Base-by-base conservation (phyloP, 2,888 invertebrate species). In the Macrophya alboannulata region DNA sequence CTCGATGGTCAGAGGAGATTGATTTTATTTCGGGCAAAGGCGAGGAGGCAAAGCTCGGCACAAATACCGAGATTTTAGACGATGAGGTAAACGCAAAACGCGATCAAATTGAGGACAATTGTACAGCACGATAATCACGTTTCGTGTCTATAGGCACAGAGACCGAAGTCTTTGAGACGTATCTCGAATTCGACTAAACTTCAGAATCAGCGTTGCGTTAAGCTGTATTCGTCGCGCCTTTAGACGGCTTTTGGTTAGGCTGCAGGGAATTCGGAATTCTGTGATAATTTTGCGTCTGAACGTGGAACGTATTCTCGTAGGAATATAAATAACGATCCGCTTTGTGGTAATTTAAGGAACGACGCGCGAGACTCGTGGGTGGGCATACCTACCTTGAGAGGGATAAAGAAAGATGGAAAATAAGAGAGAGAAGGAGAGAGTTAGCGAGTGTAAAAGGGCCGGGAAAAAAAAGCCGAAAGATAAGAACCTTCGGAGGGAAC, bases 401-500 rank as follows among this genome's bases (percentile, higher is more conserved):
- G 74, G 40, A 40, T 15, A 59, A 76, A 25, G 77, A 77, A 55
- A 8, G 6, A 81, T 12, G 12, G 17, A 21, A 12, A 74, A 25
- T 12, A 12, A 37, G 76, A 21, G 74, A 10, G 37, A 31, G 40
- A 45, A 10, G 43, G 62, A 21, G 59, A 59, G 51, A 40, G 81
- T 21, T 74, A 43, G 81, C 59, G 81, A 68, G 68, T 68, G 65
- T 65, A 65, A 37, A 71, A 71, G 83, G 81, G 62, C 62, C 81
- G 25, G 45, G 65, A 8, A 51, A 51, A 51, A 40, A 51, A 81
- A 62, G 59, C n/a, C 21, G 77, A 62, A 21, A 59, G 84, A 68
- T 77, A 77, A 84, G 71, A 71, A 83, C 83, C 83, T 83, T 83
- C 37, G 48, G 51, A 71, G 51, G 17, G 83, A 83, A 83, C 84